Evolutionary conservation across 2,797 vertebrate species (phyloP).

Genomic region (Anguilla pacifica): DNA sequence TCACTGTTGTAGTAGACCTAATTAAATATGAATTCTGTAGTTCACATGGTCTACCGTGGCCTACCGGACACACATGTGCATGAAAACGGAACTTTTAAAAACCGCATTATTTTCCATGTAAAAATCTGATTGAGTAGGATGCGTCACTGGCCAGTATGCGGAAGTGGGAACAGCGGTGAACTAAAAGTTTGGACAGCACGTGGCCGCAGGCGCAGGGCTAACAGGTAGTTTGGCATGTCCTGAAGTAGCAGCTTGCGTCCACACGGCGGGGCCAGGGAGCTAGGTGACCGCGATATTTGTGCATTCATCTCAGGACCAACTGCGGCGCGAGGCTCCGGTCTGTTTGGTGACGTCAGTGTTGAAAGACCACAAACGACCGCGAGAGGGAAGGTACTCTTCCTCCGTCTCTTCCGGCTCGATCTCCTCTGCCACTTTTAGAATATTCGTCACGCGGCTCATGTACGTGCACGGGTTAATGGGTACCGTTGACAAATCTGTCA

Average conservation of each 20-base stretch:
- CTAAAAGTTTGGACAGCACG: background rate
- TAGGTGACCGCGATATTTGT: constrained; percentile 32
- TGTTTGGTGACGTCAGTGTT: constrained; percentile 72
- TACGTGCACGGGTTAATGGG: background rate
- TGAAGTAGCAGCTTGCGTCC: constrained; percentile 27
- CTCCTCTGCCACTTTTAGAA: background rate
- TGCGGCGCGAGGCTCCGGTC: constrained; percentile 56
- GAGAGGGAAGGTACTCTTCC: constrained; percentile 30
- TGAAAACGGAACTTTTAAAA: background rate
- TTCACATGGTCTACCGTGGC: too few species aligned
- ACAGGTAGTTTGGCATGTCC: background rate
- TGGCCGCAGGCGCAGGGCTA: background rate
- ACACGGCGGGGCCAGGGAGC: constrained; percentile 34
- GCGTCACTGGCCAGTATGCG: background rate
- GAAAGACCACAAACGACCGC: constrained; percentile 52
- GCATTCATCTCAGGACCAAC: constrained; percentile 55
- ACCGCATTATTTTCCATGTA: background rate
- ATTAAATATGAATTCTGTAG: background rate
- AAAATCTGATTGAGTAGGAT: background rate
- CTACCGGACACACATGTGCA: background rate
- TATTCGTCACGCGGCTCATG: background rate
- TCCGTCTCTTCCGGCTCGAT: background rate
- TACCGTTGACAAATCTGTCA: background rate
- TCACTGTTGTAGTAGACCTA: background rate
- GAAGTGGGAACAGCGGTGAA: background rate